A percentile compares a stretch with the other conserved stretches of the same genome.
These are phyloP conservation scores for Melanogrammus aeglefinus DNA, from an alignment of 2,797 vertebrate genomes.

Conservation along the genomic window DNA sequence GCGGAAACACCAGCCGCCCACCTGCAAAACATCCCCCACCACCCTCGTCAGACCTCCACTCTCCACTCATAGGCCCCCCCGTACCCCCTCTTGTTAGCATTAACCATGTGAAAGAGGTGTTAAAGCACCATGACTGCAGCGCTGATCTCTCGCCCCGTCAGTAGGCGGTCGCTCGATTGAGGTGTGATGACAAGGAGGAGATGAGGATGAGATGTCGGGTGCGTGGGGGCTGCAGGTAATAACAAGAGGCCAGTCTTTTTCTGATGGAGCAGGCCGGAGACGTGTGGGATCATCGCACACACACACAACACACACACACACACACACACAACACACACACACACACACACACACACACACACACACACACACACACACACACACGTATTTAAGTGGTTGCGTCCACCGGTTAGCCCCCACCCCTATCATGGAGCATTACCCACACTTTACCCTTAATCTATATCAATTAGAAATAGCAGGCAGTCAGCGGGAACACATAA, in stretches of 20 bases:
- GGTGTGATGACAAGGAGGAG: slow-evolving; percentile 38
- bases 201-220: slow-evolving; percentile 32
- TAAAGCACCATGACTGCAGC: slow-evolving; percentile 36
- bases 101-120: slow-evolving; percentile 46
- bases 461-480: slow-evolving; percentile 84
- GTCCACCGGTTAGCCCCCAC: slow-evolving; percentile 49
- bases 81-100: slow-evolving; percentile 44
- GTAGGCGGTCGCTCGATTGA: slow-evolving; percentile 39
- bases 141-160: slow-evolving; percentile 35
- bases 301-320: slow-evolving; percentile 17
- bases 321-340: slow-evolving; percentile 9
- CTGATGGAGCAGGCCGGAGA: slow-evolving; percentile 33
- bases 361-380: slow-evolving; percentile 17
- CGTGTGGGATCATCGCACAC: slow-evolving; percentile 49
- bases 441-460: slow-evolving; percentile 81
- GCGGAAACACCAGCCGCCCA: too few relatives aligned
- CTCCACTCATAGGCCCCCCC: slow-evolving; percentile 44
- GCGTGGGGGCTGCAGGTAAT: too few relatives aligned
- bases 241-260: slow-evolving; percentile 26
- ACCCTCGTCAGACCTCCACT: slow-evolving; percentile 27
- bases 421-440: slow-evolving; percentile 85
- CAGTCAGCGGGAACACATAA: slow-evolving; percentile 86
- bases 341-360: slow-evolving; percentile 12
- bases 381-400: slow-evolving; percentile 28
- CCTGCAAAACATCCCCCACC: too few relatives aligned